These are phyloP conservation scores for Zootermopsis nevadensis DNA, from an alignment of 2,888 invertebrate genomes.

Conservation along the genomic window DNA sequence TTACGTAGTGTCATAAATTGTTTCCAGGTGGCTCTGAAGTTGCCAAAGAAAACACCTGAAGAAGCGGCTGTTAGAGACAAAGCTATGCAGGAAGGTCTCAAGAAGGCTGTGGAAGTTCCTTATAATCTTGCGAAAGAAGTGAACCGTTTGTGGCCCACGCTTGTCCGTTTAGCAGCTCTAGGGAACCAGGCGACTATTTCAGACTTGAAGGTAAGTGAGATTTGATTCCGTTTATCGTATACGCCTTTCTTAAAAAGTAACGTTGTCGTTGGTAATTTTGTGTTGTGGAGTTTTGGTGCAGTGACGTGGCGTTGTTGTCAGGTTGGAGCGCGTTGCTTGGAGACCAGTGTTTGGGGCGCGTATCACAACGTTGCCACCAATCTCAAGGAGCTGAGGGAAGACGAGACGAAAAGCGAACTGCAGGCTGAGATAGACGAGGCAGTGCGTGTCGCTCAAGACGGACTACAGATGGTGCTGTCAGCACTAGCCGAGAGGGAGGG, in stretches of 20 bases:
- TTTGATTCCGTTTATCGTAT: too few relatives aligned
- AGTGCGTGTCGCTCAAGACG: neutral
- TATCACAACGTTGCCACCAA: constrained; percentile 26
- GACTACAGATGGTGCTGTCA: constrained; percentile 8
- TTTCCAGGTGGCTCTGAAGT: constrained; percentile 14
- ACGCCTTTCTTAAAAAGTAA: neutral
- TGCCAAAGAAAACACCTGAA: neutral
- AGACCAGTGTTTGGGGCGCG: constrained; percentile 34
- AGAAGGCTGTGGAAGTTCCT: neutral
- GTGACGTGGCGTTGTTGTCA: neutral
- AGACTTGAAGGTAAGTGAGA: neutral
- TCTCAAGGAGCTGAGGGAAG: neutral
- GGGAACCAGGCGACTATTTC: neutral
- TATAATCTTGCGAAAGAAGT: neutral
- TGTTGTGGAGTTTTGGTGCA: neutral
- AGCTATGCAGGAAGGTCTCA: constrained; percentile 11
- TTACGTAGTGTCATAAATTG: too few relatives aligned
- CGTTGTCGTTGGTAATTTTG: neutral
- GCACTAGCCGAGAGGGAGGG: neutral
- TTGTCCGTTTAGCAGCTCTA: neutral
- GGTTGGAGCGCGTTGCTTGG: constrained; percentile 26
- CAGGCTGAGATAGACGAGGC: neutral
- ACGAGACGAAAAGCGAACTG: neutral
- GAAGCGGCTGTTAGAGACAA: neutral
- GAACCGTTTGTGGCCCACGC: constrained; percentile 15